Evolutionary conservation across 2,888 invertebrate species (phyloP), one percentile per base, ranked within the genome.

Genomic region (Ypsolopha scabrella): DNA sequence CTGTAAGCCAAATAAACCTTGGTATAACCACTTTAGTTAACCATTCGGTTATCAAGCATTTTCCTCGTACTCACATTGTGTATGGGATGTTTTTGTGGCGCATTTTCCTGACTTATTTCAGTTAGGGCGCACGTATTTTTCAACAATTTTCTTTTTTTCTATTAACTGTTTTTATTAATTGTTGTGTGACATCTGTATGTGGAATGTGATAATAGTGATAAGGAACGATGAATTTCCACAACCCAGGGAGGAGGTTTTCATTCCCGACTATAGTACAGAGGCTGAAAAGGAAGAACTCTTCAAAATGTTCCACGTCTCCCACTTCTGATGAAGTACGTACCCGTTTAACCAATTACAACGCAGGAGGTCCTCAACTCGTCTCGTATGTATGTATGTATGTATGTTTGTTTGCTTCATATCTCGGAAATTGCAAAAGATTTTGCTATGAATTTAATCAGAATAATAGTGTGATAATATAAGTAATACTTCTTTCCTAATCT

Each of bases 61-160:
- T 80, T 79, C 79, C 80, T 75, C 73, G 62, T 72, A 62, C 80
- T 77, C 76, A 68, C 70, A 60, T 58, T 63, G 64, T 51, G 9
- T 57, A 61, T 24, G 24, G 24, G 24, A 60, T 67, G 65, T 75
- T 74, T 74, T 71, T 72, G 67, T 64, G 59, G 69, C 61, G 47
- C 79, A 85, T 83, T 85, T 81, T 80, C 82, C 80, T 73, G 60
- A 68, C 73, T 70, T 65, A 72, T 70, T 75, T 76, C 76, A 67
- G 57, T 59, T 67, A 59, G 77, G 59, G 64, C 80, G 78, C 67
- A 80, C 83, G 83, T 64, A 65, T 39, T 13, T 36, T 13, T 14
- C 11, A 37, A 47, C 37, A 47, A 13, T 37, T 11, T 47, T 36
- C 2, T 47, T 36, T 14, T 47, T 11, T 35, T 35, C 7, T 37